Evolutionary conservation across 1,140 invertebrate genomes (phyloP).

Genomic region (Pseudomyrmex gracilis): DNA sequence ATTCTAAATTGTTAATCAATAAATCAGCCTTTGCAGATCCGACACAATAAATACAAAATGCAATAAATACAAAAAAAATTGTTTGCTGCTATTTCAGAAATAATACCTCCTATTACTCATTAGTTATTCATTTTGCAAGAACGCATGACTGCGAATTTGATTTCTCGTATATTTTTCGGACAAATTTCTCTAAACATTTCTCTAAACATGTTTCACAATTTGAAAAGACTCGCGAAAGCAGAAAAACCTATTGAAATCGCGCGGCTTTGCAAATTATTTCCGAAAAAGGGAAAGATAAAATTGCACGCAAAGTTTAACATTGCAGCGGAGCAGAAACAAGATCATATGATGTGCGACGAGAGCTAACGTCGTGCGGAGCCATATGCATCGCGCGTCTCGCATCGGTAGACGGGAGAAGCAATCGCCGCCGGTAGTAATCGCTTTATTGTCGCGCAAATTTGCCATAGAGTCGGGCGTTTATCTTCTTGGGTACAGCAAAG

Average conservation of each 20-base stretch:
- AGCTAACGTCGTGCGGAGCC: constrained; percentile 2
- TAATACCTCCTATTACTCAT: background rate
- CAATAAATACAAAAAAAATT: background rate
- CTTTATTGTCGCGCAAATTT: constrained; percentile 55
- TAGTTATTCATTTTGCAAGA: background rate
- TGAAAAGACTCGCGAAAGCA: background rate
- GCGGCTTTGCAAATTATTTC: background rate
- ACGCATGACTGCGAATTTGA: background rate
- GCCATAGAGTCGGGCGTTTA: constrained; percentile 34
- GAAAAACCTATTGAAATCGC: background rate
- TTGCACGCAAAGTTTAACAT: background rate
- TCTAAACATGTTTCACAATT: background rate
- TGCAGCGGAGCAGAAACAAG: constrained; percentile 1
- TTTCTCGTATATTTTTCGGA: background rate
- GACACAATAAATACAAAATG: background rate
- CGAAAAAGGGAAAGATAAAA: background rate
- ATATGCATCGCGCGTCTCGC: background rate
- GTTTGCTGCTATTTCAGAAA: no score
- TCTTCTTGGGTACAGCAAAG: constrained; percentile 27
- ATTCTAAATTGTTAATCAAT: background rate
- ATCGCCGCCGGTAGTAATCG: constrained; percentile 42
- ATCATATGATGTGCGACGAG: background rate
- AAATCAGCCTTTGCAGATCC: background rate
- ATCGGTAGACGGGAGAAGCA: background rate
- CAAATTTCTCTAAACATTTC: background rate